Conservation (phyloP, 2,113 vertebrate species). For the Caranx ignobilis region DNA sequence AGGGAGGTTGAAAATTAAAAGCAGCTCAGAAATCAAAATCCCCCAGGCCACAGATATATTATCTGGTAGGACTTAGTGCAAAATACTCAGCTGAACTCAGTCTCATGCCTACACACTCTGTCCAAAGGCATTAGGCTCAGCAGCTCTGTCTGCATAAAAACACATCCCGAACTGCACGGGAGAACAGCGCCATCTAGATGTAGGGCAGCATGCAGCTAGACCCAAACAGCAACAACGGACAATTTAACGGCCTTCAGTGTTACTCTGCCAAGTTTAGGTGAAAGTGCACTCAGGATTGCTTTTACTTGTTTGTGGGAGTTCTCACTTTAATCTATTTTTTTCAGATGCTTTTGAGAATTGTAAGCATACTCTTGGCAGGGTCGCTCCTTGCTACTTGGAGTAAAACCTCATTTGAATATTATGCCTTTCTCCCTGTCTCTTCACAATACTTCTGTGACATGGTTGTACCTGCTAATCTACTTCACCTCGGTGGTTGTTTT, state of each 20-base stretch:
- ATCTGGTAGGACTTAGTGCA: neutral
- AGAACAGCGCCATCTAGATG: conserved; percentile 44
- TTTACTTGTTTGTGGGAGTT: conserved; percentile 1
- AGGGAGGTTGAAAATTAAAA: conserved; percentile 28
- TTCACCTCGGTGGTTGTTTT: neutral
- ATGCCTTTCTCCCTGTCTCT: neutral
- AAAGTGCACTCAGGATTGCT: conserved; percentile 12
- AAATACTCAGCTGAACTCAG: neutral
- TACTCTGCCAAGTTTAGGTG: conserved; percentile 48
- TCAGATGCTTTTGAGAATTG: neutral
- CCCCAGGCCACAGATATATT: neutral
- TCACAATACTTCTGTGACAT: neutral
- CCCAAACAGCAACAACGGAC: conserved; percentile 41
- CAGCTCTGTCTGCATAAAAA: conserved; percentile 8
- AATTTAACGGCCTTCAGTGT: conserved; percentile 30
- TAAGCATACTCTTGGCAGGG: conserved; percentile 6
- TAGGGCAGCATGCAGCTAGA: conserved; percentile 7
- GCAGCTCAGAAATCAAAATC: conserved; percentile 22
- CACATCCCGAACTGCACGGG: neutral
- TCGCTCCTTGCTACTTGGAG: neutral
- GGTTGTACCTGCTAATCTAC: neutral
- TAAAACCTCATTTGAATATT: neutral
- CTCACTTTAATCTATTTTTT: neutral
- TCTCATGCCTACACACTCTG: neutral
- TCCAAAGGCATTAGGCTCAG: neutral